Conservation (phyloP, 2,797 vertebrate genomes). For the Pangasius sanitwongsei region DNA sequence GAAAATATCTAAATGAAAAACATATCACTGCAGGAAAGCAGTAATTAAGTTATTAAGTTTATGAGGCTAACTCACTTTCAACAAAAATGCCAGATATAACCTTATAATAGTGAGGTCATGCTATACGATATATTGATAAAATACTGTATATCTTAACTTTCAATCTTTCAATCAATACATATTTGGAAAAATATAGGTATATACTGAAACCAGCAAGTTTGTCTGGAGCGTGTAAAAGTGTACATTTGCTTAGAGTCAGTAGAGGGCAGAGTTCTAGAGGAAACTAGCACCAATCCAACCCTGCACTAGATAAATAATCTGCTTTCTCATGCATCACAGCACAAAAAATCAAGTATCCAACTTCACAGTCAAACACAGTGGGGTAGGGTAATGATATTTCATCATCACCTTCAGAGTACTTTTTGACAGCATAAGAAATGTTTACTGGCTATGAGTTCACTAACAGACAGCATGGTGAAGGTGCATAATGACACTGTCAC, state of each 20-base stretch:
- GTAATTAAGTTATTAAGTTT: background rate
- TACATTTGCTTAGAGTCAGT: constrained; percentile 50
- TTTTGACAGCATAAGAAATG: background rate
- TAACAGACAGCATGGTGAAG: background rate
- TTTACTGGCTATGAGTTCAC: background rate
- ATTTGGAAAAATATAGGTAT: background rate
- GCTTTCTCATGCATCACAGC: background rate
- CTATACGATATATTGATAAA: background rate
- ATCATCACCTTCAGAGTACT: background rate
- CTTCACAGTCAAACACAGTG: background rate
- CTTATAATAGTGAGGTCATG: background rate
- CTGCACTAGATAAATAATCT: background rate
- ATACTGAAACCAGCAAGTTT: constrained; percentile 26
- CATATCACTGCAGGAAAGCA: background rate
- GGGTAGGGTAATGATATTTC: background rate
- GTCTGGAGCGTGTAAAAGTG: constrained; percentile 17
- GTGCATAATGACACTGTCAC: background rate
- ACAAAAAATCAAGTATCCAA: background rate
- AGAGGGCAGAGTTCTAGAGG: constrained; percentile 64
- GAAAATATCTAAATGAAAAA: background rate
- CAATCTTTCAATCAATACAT: background rate
- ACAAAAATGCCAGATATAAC: background rate
- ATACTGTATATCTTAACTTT: background rate
- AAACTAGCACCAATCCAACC: constrained; percentile 23
- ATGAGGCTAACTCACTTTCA: background rate